Base-by-base conservation (phyloP, 2,113 vertebrate genomes). In the Galeopterus variegatus region DNA sequence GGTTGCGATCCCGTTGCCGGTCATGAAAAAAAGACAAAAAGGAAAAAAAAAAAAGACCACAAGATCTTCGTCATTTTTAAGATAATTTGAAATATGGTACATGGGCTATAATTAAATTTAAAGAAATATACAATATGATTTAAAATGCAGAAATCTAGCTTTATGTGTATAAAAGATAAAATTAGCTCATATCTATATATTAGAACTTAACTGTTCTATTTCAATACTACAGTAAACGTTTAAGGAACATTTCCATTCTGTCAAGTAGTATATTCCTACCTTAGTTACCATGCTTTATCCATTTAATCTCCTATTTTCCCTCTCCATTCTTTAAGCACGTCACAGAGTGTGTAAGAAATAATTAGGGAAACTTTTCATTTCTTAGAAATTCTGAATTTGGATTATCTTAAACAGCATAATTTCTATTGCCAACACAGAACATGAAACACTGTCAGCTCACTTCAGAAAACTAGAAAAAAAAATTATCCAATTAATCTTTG, bases 381-480 rank as follows among this genome's bases (percentile, higher is more conserved):
- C 58, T 65, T 70, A 75, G 26, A 72, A 95, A 70, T 11, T 88
- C 52, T 89, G 52, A 54, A 58, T 92, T 58, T 88, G 11, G 36
- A 80, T 54, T 31, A 82, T 84, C 33, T 86, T 89, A 79, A 90
- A 86, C 31, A 82, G 31, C 13, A 2, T 1, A 67, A 15, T 67
- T 33, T 65, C 70, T n/a, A 76, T 65, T 2, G 77, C 36, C 52
- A 96, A 80, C 17, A 93, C 8, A 8, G 7, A 83, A 87, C 5
- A 64, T 9, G 24, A 83, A n/a, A 18, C 11, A 70, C 0, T n/a
- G 13, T 72, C 17, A 56, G 11, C 14, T 91, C 48, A 82, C 52
- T 95, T 95, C 73, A 65, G 67, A 88, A 95, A 88, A 73, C 28
- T 10, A 70, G 26, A 31, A 70, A 69, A 93, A 73, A 79, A 88